These are phyloP conservation scores for Sturmia bella DNA, from an alignment of 2,888 invertebrate genomes.

Conservation along the genomic window DNA sequence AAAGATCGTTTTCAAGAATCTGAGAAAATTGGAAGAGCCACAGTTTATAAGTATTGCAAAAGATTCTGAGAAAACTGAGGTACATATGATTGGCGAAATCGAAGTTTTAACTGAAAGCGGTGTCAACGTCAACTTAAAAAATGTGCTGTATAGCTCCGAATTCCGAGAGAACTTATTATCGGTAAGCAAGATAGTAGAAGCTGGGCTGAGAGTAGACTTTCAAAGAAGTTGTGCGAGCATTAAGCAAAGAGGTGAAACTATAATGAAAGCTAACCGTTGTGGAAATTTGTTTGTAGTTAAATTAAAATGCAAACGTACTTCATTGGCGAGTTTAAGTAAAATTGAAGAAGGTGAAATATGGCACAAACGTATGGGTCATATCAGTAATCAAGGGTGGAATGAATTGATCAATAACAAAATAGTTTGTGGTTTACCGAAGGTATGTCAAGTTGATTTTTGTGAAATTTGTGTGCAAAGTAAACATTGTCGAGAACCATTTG, in stretches of 20 bases:
- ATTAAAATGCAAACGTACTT: neutral
- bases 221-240: too few relatives aligned
- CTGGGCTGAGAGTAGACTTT: too few relatives aligned
- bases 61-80: too few relatives aligned
- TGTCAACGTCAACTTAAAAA: constrained; percentile 16
- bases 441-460: too few relatives aligned
- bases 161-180: constrained; percentile 74
- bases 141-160: constrained; percentile 41
- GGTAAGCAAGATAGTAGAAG: too few relatives aligned
- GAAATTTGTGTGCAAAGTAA: too few relatives aligned
- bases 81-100: too few relatives aligned
- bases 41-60: too few relatives aligned
- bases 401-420: constrained; percentile 17
- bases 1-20: too few relatives aligned
- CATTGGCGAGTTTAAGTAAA: constrained; percentile 57
- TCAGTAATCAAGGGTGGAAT: constrained; percentile 13
- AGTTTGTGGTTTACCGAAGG: constrained; percentile 14
- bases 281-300: neutral
- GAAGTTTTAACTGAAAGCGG: too few relatives aligned
- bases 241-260: neutral
- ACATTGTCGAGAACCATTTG: too few relatives aligned
- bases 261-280: neutral
- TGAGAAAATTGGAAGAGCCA: too few relatives aligned
- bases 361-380: constrained; percentile 64
- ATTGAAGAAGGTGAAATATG: constrained; percentile 82